Conservation (phyloP, 2,888 invertebrate species). For the Tetranychus piercei region DNA sequence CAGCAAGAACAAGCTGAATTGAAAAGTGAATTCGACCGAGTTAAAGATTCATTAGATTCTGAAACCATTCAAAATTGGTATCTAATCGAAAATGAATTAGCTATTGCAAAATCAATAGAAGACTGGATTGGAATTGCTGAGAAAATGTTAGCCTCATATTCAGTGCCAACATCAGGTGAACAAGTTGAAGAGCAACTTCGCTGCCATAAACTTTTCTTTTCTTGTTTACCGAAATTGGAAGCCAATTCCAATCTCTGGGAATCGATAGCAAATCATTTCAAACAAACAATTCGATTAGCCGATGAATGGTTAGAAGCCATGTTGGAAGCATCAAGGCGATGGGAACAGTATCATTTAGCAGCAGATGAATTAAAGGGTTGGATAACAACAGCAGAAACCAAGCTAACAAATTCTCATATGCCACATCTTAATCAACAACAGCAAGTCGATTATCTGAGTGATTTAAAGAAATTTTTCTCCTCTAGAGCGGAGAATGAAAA, state of each 20-base stretch:
- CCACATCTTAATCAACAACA: background rate
- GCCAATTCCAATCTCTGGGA: background rate
- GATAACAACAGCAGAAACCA: background rate
- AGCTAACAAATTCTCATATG: background rate
- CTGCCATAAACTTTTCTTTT: background rate
- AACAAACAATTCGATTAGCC: background rate
- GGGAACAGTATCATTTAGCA: slow-evolving; percentile 1
- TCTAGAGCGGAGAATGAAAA: background rate
- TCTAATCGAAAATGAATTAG: slow-evolving; percentile 5
- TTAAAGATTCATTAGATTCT: background rate
- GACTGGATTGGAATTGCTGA: slow-evolving; percentile 6
- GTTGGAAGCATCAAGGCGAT: slow-evolving; percentile 3
- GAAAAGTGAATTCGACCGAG: background rate
- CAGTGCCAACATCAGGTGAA: slow-evolving; percentile 8
- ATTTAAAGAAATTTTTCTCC: slow-evolving; percentile 10
- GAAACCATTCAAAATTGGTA: slow-evolving; percentile 5
- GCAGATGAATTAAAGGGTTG: background rate
- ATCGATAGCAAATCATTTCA: background rate
- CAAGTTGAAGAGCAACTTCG: slow-evolving; percentile 1
- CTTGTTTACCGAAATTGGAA: background rate
- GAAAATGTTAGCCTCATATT: slow-evolving; percentile 1
- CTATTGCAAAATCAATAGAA: slow-evolving; percentile 5
- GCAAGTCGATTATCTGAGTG: background rate
- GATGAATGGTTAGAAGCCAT: slow-evolving; percentile 12
- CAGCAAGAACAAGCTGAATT: background rate